Evolutionary conservation across 37 sponge, comb jelly and placozoan species (phyloP), one percentile per base, ranked within the genome.

Genomic region (Mnemiopsis leidyi): DNA sequence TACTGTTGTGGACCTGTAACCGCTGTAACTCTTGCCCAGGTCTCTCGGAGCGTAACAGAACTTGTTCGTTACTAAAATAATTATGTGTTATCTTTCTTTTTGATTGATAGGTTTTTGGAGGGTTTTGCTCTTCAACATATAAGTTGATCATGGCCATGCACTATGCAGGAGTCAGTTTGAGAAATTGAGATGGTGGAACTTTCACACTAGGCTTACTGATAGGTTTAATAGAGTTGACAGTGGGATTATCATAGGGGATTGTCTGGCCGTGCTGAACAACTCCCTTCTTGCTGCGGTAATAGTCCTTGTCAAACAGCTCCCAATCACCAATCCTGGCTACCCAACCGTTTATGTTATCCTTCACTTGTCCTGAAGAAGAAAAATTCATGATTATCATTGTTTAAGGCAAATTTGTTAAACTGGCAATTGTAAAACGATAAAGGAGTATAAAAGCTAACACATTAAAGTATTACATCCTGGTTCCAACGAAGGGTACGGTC

Each of bases 21-120:
- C 90, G 30, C 25, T 33, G 61, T 85, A 85, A 20, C 61, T 40
- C 28, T 38, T 33, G 0, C 90, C 90, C 24, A 32, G 32, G 36
- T 85, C 90, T 0, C 90, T 39, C 3, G 90, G 90, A 23, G 90
- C 40, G 90, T 85, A 85, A 29, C 90, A 85, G 90, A 39, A 85
- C 24, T 39, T 38, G 90, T 85, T 85, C 29, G 48, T 85, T n/a
- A 85, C 75, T 71, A 25, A 18, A 71, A 71, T n/a, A n/a, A n/a
- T n/a, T n/a, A n/a, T n/a, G n/a, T n/a, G n/a, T n/a, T n/a, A n/a
- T n/a, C n/a, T n/a, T n/a, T n/a, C n/a, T n/a, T n/a, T n/a, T n/a
- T n/a, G n/a, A n/a, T n/a, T n/a, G n/a, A n/a, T n/a, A n/a, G n/a
- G n/a, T n/a, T n/a, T n/a, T n/a, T n/a, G n/a, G n/a, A n/a, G n/a